Evolutionary conservation across 2,888 invertebrate genomes (phyloP).

Genomic region (Pachliopta kotzebuea): DNA sequence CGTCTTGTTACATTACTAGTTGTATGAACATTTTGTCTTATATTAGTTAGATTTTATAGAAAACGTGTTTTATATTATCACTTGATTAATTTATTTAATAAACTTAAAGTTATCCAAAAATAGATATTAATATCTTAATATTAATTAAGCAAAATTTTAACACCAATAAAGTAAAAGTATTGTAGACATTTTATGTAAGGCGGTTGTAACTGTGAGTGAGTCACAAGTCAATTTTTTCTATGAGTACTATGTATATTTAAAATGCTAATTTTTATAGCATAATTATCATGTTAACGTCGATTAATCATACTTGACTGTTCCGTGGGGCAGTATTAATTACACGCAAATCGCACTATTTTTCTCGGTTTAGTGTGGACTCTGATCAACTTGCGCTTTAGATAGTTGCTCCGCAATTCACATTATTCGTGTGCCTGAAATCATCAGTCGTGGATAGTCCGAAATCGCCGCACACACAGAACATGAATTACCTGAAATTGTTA

Average conservation of each 20-base stretch:
- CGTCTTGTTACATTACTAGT: constrained; percentile 29
- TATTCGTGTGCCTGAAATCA: no score
- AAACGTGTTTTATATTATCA: constrained; percentile 27
- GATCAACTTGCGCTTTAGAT: no score
- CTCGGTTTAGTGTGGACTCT: no score
- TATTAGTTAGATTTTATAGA: constrained; percentile 22
- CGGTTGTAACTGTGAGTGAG: constrained; percentile 15
- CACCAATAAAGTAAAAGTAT: constrained; percentile 52
- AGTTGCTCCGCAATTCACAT: no score
- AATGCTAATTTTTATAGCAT: constrained; percentile 19
- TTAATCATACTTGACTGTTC: no score
- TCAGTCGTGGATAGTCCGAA: no score
- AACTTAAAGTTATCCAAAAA: constrained; percentile 33
- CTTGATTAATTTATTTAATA: constrained; percentile 29
- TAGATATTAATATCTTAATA: constrained; percentile 22
- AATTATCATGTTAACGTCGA: neutral
- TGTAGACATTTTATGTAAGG: constrained; percentile 26
- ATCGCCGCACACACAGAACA: no score
- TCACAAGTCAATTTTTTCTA: constrained; percentile 26
- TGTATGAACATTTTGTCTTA: constrained; percentile 17
- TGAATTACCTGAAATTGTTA: no score
- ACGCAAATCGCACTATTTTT: no score
- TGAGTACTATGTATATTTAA: neutral
- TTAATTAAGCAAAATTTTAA: constrained; percentile 45
- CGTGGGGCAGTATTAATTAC: no score